Conservation (phyloP, 2,113 vertebrate species). For the Thomomys bottae region DNA sequence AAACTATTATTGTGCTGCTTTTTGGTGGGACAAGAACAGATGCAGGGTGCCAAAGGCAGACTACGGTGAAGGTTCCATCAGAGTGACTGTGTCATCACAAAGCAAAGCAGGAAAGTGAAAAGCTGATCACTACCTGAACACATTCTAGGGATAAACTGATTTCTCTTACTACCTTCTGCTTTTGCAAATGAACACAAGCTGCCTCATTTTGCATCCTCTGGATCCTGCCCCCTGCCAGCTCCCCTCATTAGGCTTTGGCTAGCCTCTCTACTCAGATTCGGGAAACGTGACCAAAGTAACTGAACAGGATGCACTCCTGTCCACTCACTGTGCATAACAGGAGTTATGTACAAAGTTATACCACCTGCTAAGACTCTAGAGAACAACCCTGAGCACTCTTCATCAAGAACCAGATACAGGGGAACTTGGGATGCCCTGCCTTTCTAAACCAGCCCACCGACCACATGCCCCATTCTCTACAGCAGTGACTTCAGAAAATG, state of each 20-base stretch:
- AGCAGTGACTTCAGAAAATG: neutral
- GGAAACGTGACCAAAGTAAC: conserved; percentile 64
- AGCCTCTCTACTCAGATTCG: conserved; percentile 63
- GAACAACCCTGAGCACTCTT: neutral
- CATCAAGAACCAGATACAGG: neutral
- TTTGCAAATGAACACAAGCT: conserved; percentile 31
- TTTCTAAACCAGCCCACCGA: neutral
- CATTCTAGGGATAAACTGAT: neutral
- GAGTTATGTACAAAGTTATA: conserved; percentile 42
- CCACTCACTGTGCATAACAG: conserved; percentile 4
- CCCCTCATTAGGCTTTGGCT: conserved; percentile 63
- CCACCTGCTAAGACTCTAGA: conserved; percentile 23
- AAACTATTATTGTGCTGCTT: neutral
- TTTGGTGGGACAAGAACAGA: neutral
- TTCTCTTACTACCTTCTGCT: neutral
- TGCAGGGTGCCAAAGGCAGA: neutral
- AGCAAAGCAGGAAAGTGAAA: neutral
- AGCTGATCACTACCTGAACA: neutral
- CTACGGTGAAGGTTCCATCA: neutral
- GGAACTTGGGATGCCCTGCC: neutral
- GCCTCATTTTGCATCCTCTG: conserved; percentile 47
- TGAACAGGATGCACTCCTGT: conserved; percentile 28
- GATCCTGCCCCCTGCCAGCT: conserved; percentile 44
- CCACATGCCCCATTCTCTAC: neutral
- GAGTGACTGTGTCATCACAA: accelerated